Evolutionary conservation across 2,797 vertebrate genomes (phyloP), one percentile per base, ranked within the genome.

Genomic region (Dallia pectoralis): DNA sequence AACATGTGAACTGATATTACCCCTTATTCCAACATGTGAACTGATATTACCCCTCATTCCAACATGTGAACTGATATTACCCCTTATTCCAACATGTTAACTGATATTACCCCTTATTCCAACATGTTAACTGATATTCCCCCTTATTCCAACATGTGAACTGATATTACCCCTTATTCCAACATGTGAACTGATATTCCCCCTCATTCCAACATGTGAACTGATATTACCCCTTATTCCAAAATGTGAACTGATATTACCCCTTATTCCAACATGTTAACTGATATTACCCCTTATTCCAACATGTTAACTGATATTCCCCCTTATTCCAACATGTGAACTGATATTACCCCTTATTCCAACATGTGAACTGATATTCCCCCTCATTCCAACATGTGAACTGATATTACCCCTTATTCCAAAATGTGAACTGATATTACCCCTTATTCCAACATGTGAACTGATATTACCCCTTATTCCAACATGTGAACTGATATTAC

Each of bases 171-270:
- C 36, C 18, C 15, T 22, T 14, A 29, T 56, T 19, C 48, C 81
- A 94, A n/a, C n/a, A n/a, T n/a, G n/a, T n/a, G n/a, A n/a, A n/a
- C n/a, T n/a, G n/a, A n/a, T n/a, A n/a, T n/a, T n/a, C n/a, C n/a
- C n/a, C n/a, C n/a, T n/a, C n/a, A n/a, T n/a, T n/a, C n/a, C n/a
- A 7, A 36, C 33, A 36, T 36, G 14, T 70, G 18, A 15, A 40
- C 40, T 32, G 11, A 32, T 63, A 15, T 66, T n/a, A 4, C 4
- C 36, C 18, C 15, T 22, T 14, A 29, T 56, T 19, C 48, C 81
- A 94, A 93, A 93, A 36, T 36, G 14, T 70, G 18, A 15, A 40
- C 40, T 32, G 11, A 32, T 63, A 15, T 66, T n/a, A 4, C 4
- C 36, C 18, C 15, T 22, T 14, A 29, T 56, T 19, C 48, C 81